Base-by-base conservation (phyloP, 1,140 invertebrate species). In the Zaprionus nigranus region DNA sequence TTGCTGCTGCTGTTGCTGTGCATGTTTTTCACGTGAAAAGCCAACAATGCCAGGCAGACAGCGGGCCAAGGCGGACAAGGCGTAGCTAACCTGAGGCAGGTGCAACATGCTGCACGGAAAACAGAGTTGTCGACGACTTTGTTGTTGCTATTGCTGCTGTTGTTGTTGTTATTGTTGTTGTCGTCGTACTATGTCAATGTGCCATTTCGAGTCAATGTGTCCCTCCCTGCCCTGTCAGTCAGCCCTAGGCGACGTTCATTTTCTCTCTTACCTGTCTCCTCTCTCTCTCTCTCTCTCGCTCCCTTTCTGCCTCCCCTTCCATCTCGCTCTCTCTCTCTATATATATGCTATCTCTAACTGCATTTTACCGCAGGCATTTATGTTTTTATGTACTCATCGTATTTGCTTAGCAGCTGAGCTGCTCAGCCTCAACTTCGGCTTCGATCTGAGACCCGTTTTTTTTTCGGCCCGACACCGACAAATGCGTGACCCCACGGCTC, bases 361-460 rank as follows among this genome's bases (percentile, higher is more conserved):
- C 54, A 61, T 85, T 77, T 78, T 63, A 72, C 72, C 78, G 68
- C 75, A 85, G 78, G 54, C 74, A 78, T 78, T 81, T 70, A 61
- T 72, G 49, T 62, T 54, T 58, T 69, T 69, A 61, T 69, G 66
- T 69, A 63, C 62, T 40, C 40, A n/a, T 36, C 17, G 51, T 82
- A 78, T 85, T 85, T 84, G 82, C 53, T 85, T 81, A 81, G 78
- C 81, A 81, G 82, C 75, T 77, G 64, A 61, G 49, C 30, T 56
- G 49, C 30, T 56, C 51, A 56, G 13, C 49, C 20, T 53, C 20
- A 28, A 24, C 38, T n/a, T 17, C 58, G 12, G 36, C 54, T 49
- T 30, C 11, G 56, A 43, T 30, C 26, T 28, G 57, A 54, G 65
- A 70, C 66, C 53, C 51, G 72, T 62, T 75, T 74, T 74, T 69